Conservation (phyloP, 2,888 invertebrate genomes). For the Nomada ruficornis region DNA sequence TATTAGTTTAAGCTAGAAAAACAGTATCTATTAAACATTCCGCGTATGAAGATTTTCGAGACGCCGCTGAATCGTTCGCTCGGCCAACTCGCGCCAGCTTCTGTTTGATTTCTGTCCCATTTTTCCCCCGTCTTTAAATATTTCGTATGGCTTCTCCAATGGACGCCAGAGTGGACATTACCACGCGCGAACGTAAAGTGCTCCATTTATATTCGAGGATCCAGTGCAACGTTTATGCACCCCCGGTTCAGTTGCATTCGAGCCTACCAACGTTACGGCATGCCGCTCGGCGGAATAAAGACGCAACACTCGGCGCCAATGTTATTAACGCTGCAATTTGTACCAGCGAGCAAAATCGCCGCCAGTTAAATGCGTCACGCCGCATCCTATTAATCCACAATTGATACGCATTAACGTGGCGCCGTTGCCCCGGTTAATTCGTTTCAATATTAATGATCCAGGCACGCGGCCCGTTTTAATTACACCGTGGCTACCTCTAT, state of each 20-base stretch:
- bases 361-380: slow-evolving; percentile 10
- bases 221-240: too few relatives aligned
- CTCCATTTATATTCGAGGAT: too few relatives aligned
- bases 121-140: background rate
- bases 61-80: slow-evolving; percentile 14
- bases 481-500: background rate
- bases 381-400: slow-evolving; percentile 40
- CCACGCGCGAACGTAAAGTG: too few relatives aligned
- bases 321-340: slow-evolving; percentile 27
- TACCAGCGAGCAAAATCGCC: slow-evolving; percentile 2
- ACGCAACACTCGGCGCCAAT: background rate
- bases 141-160: background rate
- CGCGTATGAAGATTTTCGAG: background rate
- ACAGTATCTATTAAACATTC: slow-evolving; percentile 17
- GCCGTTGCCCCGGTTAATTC: slow-evolving; percentile 24
- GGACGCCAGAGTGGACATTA: too few relatives aligned
- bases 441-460: slow-evolving; percentile 28
- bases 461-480: slow-evolving; percentile 14
- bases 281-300: background rate
- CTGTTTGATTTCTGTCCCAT: background rate
- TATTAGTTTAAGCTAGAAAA: slow-evolving; percentile 10
- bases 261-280: too few relatives aligned
- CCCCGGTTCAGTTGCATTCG: background rate
- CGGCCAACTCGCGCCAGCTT: background rate
- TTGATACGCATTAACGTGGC: slow-evolving; percentile 44